Percentiles rank a stretch among this genome's conserved stretches.
Conservation (phyloP, 1,140 invertebrate species). For the Bombus waltoni region DNA sequence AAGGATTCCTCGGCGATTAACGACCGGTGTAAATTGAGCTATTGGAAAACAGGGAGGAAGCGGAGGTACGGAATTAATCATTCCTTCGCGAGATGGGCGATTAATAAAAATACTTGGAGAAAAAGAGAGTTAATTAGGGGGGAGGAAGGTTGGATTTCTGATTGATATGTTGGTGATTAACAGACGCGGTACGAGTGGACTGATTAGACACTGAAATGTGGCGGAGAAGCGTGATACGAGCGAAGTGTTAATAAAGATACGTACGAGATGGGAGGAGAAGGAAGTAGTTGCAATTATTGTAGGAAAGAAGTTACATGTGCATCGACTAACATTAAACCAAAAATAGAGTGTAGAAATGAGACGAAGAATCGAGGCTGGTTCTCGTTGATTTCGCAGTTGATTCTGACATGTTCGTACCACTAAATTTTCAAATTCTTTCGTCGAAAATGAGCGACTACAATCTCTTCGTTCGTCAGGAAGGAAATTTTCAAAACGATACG, state of each 20-base stretch:
- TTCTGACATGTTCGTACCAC: no score
- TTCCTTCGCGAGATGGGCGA: background rate
- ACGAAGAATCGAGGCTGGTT: background rate
- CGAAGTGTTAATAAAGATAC: background rate
- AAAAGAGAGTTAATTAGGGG: background rate
- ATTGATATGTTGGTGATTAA: background rate
- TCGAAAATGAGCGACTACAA: background rate
- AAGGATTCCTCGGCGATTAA: slow-evolving; percentile 45
- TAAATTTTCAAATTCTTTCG: background rate
- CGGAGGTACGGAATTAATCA: background rate
- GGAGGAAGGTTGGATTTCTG: background rate
- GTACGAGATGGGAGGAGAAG: background rate
- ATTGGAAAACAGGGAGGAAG: background rate
- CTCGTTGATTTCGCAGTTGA: no score
- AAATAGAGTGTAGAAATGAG: background rate
- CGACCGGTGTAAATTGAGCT: slow-evolving; percentile 41
- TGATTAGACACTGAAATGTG: background rate
- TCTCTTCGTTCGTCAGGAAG: no score
- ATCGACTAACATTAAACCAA: background rate
- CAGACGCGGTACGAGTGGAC: background rate
- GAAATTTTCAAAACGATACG: background rate
- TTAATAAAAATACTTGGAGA: background rate
- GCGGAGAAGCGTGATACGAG: background rate
- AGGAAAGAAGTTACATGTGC: background rate
- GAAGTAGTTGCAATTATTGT: background rate